A percentile compares a stretch with the other conserved stretches of the same genome.
These are phyloP conservation scores for Palythoa heliodiscus DNA, from an alignment of 92 coral and sea anemone genomes.

Conservation along the genomic window DNA sequence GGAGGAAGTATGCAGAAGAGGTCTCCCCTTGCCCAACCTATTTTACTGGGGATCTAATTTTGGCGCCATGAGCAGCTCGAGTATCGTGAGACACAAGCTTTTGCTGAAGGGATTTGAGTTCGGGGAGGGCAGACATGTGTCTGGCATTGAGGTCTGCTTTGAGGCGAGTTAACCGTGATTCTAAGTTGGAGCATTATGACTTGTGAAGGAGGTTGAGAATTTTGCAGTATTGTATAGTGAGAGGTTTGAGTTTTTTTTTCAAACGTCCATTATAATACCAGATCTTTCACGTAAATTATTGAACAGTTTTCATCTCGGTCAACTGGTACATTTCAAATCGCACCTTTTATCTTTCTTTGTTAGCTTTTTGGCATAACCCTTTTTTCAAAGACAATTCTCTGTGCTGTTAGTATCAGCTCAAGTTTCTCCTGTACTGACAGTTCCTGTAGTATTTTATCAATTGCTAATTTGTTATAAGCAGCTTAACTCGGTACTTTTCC, in stretches of 20 bases:
- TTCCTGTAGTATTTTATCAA: too few relatives aligned
- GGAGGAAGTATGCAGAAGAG: constrained; percentile 22
- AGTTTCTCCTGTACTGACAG: too few relatives aligned
- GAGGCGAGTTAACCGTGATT: neutral
- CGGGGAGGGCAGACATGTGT: constrained; percentile 22
- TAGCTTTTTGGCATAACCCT: too few relatives aligned
- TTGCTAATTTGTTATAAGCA: too few relatives aligned
- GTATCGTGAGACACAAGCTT: constrained; percentile 18
- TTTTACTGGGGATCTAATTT: neutral
- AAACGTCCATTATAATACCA: too few relatives aligned
- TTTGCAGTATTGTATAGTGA: neutral
- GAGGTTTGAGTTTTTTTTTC: constrained; percentile 9
- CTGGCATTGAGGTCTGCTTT: neutral
- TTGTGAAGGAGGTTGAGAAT: neutral
- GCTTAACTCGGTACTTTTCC: too few relatives aligned
- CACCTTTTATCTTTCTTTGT: too few relatives aligned
- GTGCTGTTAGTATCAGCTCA: too few relatives aligned
- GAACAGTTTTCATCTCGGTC: too few relatives aligned
- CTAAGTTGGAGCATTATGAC: neutral
- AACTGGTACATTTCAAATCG: too few relatives aligned
- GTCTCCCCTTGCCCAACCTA: constrained; percentile 38
- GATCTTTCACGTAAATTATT: too few relatives aligned
- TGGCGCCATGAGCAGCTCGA: constrained; percentile 6
- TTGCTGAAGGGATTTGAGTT: neutral
- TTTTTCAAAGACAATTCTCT: too few relatives aligned